Percentiles rank a stretch among this genome's conserved stretches.
Evolutionary conservation across 1,140 invertebrate genomes (phyloP).

Genomic region (Drosophila guanche): DNA sequence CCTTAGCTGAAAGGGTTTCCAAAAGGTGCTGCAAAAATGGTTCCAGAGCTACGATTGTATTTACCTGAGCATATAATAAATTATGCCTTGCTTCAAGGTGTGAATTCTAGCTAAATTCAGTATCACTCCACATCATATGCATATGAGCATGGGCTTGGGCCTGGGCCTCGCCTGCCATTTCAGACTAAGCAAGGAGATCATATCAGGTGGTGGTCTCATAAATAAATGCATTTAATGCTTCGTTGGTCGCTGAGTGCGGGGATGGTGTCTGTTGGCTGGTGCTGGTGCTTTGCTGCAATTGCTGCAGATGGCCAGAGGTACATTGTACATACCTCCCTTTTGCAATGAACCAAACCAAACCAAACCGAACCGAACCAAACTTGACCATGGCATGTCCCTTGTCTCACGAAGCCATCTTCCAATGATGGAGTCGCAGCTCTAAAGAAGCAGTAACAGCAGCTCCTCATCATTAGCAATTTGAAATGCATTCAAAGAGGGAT

Average conservation of each 20-base stretch:
- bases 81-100: conserved; percentile 50
- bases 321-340: no score
- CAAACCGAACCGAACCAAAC: conserved; percentile 6
- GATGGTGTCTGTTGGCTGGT: background rate
- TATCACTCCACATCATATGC: conserved; percentile 66
- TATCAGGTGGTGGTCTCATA: conserved; percentile 67
- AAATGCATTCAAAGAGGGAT: conserved; percentile 63
- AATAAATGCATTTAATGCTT: conserved; percentile 79
- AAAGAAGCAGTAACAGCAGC: conserved; percentile 13
- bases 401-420: conserved; percentile 76
- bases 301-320: conserved; percentile 19
- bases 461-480: conserved; percentile 79
- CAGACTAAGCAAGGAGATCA: conserved; percentile 38
- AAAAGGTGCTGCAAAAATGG: background rate
- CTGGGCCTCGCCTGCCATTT: conserved; percentile 41
- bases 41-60: conserved; percentile 12
- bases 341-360: conserved; percentile 14
- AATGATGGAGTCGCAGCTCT: conserved; percentile 28
- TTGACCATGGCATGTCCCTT: conserved; percentile 62
- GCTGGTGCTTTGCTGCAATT: conserved; percentile 33
- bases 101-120: conserved; percentile 77
- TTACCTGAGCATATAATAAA: conserved; percentile 43
- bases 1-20: no score
- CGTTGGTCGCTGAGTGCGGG: conserved; percentile 28
- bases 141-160: conserved; percentile 40